Evolutionary conservation across 1,140 invertebrate genomes (phyloP).

Genomic region (Drosophila mojavensis): DNA sequence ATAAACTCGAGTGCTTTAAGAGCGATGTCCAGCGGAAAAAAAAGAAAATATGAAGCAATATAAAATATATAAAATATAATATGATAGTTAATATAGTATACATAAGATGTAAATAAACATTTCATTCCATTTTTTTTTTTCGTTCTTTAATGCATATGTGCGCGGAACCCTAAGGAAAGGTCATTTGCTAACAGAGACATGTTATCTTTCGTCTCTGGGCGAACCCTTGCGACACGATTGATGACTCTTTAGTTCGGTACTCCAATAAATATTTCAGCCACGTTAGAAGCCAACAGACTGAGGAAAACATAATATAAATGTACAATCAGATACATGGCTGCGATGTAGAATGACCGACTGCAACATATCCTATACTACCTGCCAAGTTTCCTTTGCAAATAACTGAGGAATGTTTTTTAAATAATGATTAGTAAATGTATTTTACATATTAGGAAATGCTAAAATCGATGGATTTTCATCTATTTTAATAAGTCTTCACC

Average conservation of each 20-base stretch:
- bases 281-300: constrained; percentile 23
- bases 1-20: constrained; percentile 63
- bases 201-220: background rate
- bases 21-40: constrained; percentile 23
- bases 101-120: too few relatives aligned
- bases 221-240: constrained; percentile 8
- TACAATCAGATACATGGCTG: background rate
- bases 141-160: too few relatives aligned
- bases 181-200: background rate
- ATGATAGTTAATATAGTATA: too few relatives aligned
- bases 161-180: too few relatives aligned
- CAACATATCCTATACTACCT: background rate
- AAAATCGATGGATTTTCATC: too few relatives aligned
- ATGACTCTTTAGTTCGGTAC: background rate
- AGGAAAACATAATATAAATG: constrained; percentile 4
- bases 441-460: too few relatives aligned
- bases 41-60: constrained; percentile 7
- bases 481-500: too few relatives aligned
- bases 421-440: too few relatives aligned
- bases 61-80: constrained; percentile 6
- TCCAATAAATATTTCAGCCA: constrained; percentile 47
- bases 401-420: too few relatives aligned
- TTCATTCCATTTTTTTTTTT: too few relatives aligned
- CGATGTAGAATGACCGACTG: background rate
- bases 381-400: too few relatives aligned